Evolutionary conservation across 92 coral and sea anemone genomes (phyloP).

Genomic region (Pocillopora grandis): DNA sequence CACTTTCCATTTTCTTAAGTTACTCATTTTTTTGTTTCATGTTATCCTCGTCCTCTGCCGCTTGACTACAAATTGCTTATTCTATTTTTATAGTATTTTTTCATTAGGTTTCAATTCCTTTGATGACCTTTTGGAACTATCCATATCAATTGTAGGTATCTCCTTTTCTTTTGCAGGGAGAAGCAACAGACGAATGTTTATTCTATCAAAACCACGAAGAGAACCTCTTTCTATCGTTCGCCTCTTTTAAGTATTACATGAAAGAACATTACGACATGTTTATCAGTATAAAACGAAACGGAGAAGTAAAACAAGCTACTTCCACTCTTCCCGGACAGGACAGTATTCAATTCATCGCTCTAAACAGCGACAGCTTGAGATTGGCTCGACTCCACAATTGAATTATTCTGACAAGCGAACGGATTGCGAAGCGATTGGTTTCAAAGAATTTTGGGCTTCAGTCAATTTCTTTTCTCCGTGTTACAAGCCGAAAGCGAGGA

Average conservation of each 20-base stretch:
- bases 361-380: not conserved
- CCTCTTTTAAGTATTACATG: constrained; percentile 74
- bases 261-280: constrained; percentile 78
- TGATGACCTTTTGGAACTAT: not conserved
- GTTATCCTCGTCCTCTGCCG: too few relatives aligned
- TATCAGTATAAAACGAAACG: constrained; percentile 69
- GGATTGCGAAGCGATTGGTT: not conserved
- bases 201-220: constrained; percentile 92
- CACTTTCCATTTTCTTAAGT: too few relatives aligned
- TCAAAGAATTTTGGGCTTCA: too few relatives aligned
- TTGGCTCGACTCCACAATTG: too few relatives aligned
- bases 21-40: too few relatives aligned
- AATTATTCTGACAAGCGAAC: not conserved
- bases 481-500: too few relatives aligned
- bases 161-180: constrained; percentile 39
- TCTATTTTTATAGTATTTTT: too few relatives aligned
- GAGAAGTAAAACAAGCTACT: constrained; percentile 59
- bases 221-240: constrained; percentile 79
- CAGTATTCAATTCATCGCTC: constrained; percentile 62
- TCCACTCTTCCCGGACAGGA: constrained; percentile 86
- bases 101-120: not conserved
- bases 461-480: too few relatives aligned
- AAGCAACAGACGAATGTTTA: constrained; percentile 53
- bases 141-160: not conserved
- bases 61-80: too few relatives aligned